A percentile compares a stretch with the other conserved stretches of the same genome.
Evolutionary conservation across 2,113 vertebrate genomes (phyloP).

Genomic region (Osmerus mordax): DNA sequence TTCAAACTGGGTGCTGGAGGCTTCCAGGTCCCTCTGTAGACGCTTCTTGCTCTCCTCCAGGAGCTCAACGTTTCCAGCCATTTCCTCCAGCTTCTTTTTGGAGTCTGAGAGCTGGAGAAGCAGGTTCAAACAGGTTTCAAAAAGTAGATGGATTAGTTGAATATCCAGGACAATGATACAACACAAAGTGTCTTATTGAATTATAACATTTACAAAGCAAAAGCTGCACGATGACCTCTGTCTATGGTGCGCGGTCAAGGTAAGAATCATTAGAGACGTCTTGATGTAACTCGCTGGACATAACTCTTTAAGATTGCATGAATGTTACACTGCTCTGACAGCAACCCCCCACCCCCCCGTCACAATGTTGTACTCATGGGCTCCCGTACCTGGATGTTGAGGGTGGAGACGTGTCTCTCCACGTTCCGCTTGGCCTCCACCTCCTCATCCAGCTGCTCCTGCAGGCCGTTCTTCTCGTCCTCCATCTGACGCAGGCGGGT

Average conservation of each 20-base stretch:
- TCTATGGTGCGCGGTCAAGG: not conserved
- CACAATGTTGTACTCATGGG: not conserved
- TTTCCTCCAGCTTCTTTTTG: constrained; percentile 90
- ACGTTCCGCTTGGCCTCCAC: constrained; percentile 80
- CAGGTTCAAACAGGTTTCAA: not conserved
- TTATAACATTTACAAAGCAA: not conserved
- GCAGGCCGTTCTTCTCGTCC: constrained; percentile 82
- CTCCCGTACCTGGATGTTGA: constrained; percentile 82
- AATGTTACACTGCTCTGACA: too few species aligned
- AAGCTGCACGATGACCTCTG: not conserved
- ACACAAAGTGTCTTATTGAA: not conserved
- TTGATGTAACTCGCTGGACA: too few species aligned
- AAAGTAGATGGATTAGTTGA: not conserved
- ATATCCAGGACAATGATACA: not conserved
- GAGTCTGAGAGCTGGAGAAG: constrained; percentile 81
- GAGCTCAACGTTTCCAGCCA: constrained; percentile 68
- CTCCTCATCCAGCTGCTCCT: constrained; percentile 94
- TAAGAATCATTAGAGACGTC: not conserved
- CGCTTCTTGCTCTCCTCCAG: constrained; percentile 90
- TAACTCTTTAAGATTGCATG: too few species aligned
- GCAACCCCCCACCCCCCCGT: too few species aligned
- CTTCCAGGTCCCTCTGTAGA: constrained; percentile 85
- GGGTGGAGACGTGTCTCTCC: constrained; percentile 85
- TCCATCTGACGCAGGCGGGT: constrained; percentile 90
- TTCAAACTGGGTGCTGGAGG: constrained; percentile 78